Conservation (phyloP, 1,140 invertebrate species). For the Apis cerana region DNA sequence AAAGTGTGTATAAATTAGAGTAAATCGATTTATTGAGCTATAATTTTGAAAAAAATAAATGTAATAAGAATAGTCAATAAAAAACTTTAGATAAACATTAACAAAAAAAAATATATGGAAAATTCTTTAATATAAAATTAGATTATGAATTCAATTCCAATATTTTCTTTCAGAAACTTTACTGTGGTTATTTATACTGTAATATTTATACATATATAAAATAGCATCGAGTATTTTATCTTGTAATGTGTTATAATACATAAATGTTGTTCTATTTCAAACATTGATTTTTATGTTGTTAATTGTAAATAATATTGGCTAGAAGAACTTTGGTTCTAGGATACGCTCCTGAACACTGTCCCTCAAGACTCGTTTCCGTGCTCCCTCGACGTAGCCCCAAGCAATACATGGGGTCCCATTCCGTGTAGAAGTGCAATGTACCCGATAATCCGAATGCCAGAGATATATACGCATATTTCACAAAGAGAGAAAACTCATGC, state of each 20-base stretch:
- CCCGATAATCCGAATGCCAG: conserved; percentile 40
- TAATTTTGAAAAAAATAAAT: background rate
- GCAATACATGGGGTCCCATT: conserved; percentile 45
- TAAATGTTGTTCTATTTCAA: background rate
- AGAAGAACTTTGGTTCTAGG: background rate
- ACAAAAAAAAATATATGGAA: background rate
- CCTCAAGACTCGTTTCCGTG: conserved; percentile 52
- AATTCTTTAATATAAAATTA: background rate
- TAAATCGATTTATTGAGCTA: background rate
- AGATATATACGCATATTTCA: conserved; percentile 38
- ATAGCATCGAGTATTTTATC: background rate
- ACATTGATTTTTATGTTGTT: background rate
- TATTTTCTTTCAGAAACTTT: background rate
- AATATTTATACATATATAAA: background rate
- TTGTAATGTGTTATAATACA: background rate
- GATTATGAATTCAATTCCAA: background rate
- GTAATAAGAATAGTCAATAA: background rate
- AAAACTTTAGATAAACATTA: background rate
- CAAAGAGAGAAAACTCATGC: conserved; percentile 14
- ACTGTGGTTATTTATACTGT: too few species aligned
- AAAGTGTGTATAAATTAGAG: background rate
- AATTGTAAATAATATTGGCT: background rate
- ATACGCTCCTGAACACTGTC: conserved; percentile 41
- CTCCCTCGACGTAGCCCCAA: conserved; percentile 47
- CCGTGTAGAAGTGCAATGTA: conserved; percentile 53